These are phyloP conservation scores for Coelopa pilipes DNA, from an alignment of 2,888 invertebrate species.

Conservation along the genomic window DNA sequence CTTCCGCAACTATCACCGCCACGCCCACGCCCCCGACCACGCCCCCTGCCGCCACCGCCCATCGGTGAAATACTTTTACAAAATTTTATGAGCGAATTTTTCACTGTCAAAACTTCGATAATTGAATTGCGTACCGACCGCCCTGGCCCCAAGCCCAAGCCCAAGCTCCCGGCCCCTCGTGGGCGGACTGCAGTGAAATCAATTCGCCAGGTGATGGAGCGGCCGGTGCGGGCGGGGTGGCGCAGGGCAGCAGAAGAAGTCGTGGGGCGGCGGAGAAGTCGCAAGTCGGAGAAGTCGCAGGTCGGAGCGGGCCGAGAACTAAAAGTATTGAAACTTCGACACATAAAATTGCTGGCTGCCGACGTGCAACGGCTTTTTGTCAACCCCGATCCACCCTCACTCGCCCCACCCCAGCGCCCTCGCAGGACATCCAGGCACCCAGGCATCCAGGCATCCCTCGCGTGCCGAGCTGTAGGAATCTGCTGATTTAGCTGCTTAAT, in stretches of 20 bases:
- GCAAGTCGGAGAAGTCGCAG: no score
- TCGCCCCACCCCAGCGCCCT: no score
- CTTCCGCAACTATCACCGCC: no score
- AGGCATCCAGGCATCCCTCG: neutral
- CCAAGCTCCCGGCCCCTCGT: neutral
- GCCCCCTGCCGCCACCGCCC: no score
- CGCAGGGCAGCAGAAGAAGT: neutral
- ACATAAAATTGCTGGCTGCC: neutral
- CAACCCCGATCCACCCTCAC: neutral
- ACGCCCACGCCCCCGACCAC: no score
- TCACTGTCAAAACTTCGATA: slow-evolving; percentile 50
- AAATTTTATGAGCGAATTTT: slow-evolving; percentile 43
- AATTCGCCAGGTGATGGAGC: neutral
- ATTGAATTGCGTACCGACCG: slow-evolving; percentile 47
- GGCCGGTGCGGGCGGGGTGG: neutral
- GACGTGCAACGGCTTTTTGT: slow-evolving; percentile 4
- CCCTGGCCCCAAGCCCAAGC: neutral
- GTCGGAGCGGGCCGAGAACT: neutral
- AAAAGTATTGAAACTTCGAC: neutral
- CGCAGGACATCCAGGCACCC: no score
- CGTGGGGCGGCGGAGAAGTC: no score
- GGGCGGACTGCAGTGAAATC: neutral
- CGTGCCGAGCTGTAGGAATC: neutral
- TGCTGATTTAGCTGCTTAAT: slow-evolving; percentile 28
- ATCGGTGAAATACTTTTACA: slow-evolving; percentile 9